Evolutionary conservation across 2,113 vertebrate species (phyloP).

Genomic region (Octodon degus): DNA sequence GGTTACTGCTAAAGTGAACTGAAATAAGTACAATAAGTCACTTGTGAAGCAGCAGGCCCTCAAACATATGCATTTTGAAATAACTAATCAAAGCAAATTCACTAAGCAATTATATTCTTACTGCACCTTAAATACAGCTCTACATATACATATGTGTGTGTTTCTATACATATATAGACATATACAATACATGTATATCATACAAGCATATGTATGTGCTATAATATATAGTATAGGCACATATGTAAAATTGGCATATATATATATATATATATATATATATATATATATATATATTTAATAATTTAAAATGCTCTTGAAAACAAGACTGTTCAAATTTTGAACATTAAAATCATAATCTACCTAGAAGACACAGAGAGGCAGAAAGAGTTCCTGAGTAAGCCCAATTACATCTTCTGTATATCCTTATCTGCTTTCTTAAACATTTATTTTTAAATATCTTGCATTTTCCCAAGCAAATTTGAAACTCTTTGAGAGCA

Average conservation of each 20-base stretch:
- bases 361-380: background rate
- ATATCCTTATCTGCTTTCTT: background rate
- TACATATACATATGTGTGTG: background rate
- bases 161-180: background rate
- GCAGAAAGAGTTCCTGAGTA: fast-evolving
- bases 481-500: background rate
- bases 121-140: background rate
- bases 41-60: slow-evolving; percentile 39
- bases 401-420: background rate
- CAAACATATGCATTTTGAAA: slow-evolving; percentile 47
- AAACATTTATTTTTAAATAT: slow-evolving; percentile 9
- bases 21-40: slow-evolving; percentile 52
- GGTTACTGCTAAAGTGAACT: background rate
- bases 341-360: background rate
- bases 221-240: background rate
- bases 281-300: background rate
- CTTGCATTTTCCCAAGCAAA: background rate
- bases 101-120: background rate
- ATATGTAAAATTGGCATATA: background rate
- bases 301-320: background rate
- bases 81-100: slow-evolving; percentile 32
- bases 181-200: background rate
- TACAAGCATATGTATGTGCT: background rate
- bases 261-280: too few species aligned
- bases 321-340: background rate